These are phyloP conservation scores for Exaiptasia diaphana DNA, from an alignment of 64 coral and sea anemone genomes.

Conservation along the genomic window DNA sequence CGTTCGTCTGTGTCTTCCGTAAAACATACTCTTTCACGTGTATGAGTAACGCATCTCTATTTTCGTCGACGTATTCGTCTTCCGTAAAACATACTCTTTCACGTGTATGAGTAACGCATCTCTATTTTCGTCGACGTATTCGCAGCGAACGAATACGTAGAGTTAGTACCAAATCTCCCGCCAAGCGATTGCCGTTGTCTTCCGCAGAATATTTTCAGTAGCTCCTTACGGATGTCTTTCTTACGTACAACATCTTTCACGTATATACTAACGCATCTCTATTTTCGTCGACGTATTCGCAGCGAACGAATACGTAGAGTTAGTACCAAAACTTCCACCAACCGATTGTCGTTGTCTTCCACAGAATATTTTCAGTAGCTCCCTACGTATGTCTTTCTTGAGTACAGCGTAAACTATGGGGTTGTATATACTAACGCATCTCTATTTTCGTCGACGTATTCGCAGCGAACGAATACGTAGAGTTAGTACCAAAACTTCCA, in stretches of 20 bases:
- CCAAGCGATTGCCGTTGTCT: background rate
- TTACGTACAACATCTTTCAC: too few species aligned
- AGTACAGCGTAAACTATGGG: slow-evolving; percentile 29
- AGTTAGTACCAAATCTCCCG: background rate
- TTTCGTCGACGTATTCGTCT: too few species aligned
- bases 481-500: background rate
- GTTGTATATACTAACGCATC: too few species aligned
- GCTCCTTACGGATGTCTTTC: slow-evolving; percentile 17
- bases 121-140: background rate
- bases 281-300: background rate
- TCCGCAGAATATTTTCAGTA: background rate
- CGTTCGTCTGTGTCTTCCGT: too few species aligned
- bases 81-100: too few species aligned
- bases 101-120: too few species aligned
- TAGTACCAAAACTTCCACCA: background rate
- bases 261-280: too few species aligned
- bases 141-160: background rate
- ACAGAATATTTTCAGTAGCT: background rate
- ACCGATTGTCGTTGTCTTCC: background rate
- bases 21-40: too few species aligned
- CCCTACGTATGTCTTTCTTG: slow-evolving; percentile 25
- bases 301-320: background rate
- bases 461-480: background rate
- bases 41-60: too few species aligned
- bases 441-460: background rate